A percentile compares a stretch with the other conserved stretches of the same genome.
These are phyloP conservation scores for Sacculina carcini DNA, from an alignment of 2,888 invertebrate species.

Conservation along the genomic window DNA sequence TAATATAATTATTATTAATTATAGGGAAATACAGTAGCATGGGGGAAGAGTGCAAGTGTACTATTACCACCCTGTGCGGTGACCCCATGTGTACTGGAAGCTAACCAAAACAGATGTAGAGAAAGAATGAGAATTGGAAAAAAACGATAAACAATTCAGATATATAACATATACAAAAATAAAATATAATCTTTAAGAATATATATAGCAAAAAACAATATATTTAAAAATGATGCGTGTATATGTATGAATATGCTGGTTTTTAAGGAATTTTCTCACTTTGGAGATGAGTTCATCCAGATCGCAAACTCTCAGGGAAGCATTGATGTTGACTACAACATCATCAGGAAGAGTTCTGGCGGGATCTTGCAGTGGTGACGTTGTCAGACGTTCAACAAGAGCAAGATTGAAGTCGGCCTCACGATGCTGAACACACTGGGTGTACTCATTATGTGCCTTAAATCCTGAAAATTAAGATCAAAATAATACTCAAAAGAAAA, in stretches of 20 bases:
- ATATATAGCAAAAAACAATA: not conserved
- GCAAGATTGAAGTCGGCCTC: slow-evolving; percentile 22
- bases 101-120: too few relatives aligned
- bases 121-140: not conserved
- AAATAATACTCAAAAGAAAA: too few relatives aligned
- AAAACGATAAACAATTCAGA: not conserved
- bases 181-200: not conserved
- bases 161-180: not conserved
- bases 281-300: not conserved
- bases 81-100: too few relatives aligned
- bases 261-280: too few relatives aligned
- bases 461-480: slow-evolving; percentile 42
- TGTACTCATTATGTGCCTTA: slow-evolving; percentile 60
- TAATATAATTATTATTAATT: not conserved
- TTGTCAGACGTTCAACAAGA: too few relatives aligned
- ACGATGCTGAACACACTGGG: slow-evolving; percentile 37
- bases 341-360: not conserved
- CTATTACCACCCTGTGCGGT: too few relatives aligned
- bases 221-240: not conserved
- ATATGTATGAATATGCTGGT: too few relatives aligned
- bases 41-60: too few relatives aligned
- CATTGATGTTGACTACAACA: not conserved
- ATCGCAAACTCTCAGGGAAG: not conserved
- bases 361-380: too few relatives aligned
- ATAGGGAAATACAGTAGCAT: too few relatives aligned